Evolutionary conservation across 1,140 invertebrate species (phyloP).

Genomic region (Luehdorfia chinensis): DNA sequence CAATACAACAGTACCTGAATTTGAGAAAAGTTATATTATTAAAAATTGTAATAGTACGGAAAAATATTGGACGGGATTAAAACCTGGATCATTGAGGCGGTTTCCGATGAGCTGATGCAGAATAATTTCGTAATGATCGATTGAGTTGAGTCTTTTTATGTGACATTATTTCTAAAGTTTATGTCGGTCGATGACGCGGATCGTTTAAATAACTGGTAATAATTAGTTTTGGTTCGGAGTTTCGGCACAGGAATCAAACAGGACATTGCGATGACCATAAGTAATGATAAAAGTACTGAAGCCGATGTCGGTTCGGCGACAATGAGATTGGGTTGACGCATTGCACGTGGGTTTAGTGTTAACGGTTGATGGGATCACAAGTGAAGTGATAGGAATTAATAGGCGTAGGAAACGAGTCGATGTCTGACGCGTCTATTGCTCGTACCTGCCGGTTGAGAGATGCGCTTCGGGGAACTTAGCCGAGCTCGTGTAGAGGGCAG

Average conservation of each 20-base stretch:
- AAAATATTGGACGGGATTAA: constrained; percentile 44
- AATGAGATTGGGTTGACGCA: constrained; percentile 4
- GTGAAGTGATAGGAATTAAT: constrained; percentile 46
- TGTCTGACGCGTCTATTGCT: background rate
- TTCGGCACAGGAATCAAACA: background rate
- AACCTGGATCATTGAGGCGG: constrained; percentile 34
- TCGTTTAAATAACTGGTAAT: background rate
- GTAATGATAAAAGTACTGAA: background rate
- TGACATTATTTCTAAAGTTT: background rate
- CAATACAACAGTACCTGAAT: constrained; percentile 73
- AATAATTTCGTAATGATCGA: constrained; percentile 18
- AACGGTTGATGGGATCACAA: constrained; percentile 66
- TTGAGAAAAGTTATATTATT: constrained; percentile 38
- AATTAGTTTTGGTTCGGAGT: background rate
- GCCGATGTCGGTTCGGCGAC: background rate
- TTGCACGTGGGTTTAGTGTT: constrained; percentile 40
- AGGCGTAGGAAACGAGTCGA: constrained; percentile 5
- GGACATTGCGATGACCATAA: too few species aligned
- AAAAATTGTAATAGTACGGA: constrained; percentile 55
- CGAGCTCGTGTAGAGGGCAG: too few species aligned
- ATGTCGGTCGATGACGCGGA: background rate
- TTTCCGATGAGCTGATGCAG: constrained; percentile 28
- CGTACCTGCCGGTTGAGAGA: background rate
- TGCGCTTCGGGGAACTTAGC: too few species aligned
- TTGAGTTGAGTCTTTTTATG: background rate